A percentile compares a stretch with the other conserved stretches of the same genome.
phyloP scores from a whole-genome alignment of 2,797 vertebrate species.

The Periparus ater region DNA sequence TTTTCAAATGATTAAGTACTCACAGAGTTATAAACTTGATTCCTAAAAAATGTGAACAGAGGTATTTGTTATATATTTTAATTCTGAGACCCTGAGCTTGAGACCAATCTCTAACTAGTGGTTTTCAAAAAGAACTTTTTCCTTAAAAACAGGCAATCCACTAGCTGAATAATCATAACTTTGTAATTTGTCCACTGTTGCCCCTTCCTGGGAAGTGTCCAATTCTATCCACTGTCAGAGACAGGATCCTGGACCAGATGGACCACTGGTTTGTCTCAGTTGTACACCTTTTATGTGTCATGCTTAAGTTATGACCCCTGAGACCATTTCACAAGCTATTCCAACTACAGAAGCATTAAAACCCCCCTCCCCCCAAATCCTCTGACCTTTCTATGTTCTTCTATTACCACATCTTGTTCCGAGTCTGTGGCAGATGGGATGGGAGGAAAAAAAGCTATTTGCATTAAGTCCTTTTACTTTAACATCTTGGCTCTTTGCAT shows the following conservation, averaged over 20 bases:
- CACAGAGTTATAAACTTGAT: neutral
- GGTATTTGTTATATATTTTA: neutral
- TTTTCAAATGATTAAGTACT: neutral
- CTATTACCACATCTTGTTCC: neutral
- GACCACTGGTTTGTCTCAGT: neutral
- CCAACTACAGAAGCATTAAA: neutral
- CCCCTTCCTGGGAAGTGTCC: neutral
- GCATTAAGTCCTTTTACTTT: conserved; percentile 25
- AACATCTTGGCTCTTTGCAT: neutral
- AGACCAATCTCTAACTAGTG: neutral
- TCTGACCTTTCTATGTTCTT: conserved; percentile 55
- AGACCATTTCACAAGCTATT: neutral
- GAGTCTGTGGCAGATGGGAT: conserved; percentile 35
- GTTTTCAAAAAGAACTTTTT: neutral
- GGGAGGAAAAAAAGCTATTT: conserved; percentile 69
- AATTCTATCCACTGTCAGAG: neutral
- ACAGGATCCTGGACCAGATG: neutral
- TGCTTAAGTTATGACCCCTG: neutral
- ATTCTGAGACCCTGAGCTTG: neutral
- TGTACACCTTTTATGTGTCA: neutral
- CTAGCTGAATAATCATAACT: neutral
- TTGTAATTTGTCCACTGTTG: neutral
- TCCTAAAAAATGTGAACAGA: neutral
- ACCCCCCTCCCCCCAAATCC: accelerated
- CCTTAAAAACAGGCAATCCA: neutral